phyloP scores from a whole-genome alignment of 2,797 vertebrate genomes.

The Scolopax rusticola region DNA sequence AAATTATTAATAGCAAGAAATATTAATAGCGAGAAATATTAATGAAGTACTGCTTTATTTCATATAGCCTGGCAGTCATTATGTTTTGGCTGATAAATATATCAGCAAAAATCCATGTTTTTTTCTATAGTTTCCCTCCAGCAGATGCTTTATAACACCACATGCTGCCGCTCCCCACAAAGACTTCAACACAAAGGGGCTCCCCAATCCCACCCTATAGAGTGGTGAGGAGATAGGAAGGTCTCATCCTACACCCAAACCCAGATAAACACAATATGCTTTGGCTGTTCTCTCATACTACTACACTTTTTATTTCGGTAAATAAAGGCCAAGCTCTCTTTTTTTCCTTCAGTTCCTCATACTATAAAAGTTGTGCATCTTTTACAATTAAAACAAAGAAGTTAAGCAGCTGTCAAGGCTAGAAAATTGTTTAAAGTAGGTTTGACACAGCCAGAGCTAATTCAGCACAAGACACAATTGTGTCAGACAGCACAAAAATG shows the following conservation, averaged over 20 bases:
- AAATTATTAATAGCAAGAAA: too few species aligned
- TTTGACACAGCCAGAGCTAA: not conserved
- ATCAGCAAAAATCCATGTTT: not conserved
- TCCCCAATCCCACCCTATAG: not conserved
- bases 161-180: not conserved
- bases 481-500: not conserved
- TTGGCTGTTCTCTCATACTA: not conserved
- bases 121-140: not conserved
- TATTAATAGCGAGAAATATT: not conserved
- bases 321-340: not conserved
- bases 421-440: not conserved
- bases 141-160: not conserved
- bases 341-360: not conserved
- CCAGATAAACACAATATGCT: not conserved
- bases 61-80: not conserved
- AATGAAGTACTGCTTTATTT: not conserved
- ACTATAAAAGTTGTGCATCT: not conserved
- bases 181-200: not conserved
- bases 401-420: not conserved
- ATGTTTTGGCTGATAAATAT: not conserved
- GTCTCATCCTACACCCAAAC: not conserved
- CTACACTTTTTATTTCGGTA: not conserved
- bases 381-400: not conserved
- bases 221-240: rapidly evolving
- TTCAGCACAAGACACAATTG: not conserved